These are phyloP conservation scores for Caenorhabditis auriculariae DNA, from an alignment of 2,888 invertebrate genomes.

Conservation along the genomic window DNA sequence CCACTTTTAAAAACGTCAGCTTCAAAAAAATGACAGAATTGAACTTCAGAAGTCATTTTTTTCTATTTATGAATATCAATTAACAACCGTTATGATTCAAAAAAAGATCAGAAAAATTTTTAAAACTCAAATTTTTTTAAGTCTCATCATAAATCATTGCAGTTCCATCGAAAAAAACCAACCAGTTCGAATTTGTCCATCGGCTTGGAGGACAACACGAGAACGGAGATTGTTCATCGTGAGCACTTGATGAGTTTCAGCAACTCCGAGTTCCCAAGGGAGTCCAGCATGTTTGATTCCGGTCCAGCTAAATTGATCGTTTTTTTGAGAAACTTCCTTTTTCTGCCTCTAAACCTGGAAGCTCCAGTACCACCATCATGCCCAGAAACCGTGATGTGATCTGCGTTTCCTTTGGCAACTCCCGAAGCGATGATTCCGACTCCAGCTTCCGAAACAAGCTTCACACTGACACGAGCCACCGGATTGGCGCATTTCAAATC, in stretches of 20 bases:
- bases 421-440: constrained; percentile 99
- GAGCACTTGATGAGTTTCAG: constrained; percentile 90
- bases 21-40: too few species aligned
- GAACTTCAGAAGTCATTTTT: not conserved
- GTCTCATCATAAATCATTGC: not conserved
- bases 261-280: constrained; percentile 96
- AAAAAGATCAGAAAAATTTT: not conserved
- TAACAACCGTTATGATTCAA: not conserved
- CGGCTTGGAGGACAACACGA: constrained; percentile 90
- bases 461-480: constrained; percentile 88
- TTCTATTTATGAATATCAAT: not conserved
- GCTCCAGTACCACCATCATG: constrained; percentile 99
- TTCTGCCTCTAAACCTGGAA: constrained; percentile 37
- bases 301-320: constrained; percentile 75
- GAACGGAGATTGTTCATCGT: constrained; percentile 71
- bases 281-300: constrained; percentile 95
- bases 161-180: constrained; percentile 7
- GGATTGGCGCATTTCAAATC: constrained; percentile 97
- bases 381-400: constrained; percentile 96
- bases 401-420: constrained; percentile 95
- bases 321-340: not conserved
- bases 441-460: constrained; percentile 95
- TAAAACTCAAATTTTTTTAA: not conserved
- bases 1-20: too few species aligned
- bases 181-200: constrained; percentile 89